Conservation (phyloP, 2,888 invertebrate species). For the Drosophila prolongata region DNA sequence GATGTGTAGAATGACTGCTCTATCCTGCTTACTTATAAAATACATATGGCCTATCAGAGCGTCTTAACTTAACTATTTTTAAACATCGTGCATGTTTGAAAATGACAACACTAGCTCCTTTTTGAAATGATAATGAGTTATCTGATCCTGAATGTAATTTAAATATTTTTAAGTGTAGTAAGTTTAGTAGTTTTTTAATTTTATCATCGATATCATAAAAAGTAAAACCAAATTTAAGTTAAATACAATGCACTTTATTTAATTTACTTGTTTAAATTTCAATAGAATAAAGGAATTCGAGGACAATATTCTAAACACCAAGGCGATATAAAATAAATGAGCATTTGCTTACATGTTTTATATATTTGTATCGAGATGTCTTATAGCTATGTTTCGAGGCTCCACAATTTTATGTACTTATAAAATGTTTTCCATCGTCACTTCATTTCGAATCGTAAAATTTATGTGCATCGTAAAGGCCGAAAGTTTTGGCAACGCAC, state of each 20-base stretch:
- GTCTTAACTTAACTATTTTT: background rate
- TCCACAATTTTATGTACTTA: background rate
- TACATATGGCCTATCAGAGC: too few species aligned
- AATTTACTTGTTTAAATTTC: too few species aligned
- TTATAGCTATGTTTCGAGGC: conserved; percentile 3
- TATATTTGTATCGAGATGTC: background rate
- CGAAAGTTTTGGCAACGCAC: conserved; percentile 61
- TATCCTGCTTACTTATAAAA: background rate
- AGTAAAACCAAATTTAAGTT: too few species aligned
- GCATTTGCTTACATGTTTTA: background rate
- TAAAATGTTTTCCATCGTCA: conserved; percentile 33
- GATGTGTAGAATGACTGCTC: too few species aligned
- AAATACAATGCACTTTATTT: too few species aligned
- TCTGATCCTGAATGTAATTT: too few species aligned
- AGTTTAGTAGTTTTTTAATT: too few species aligned
- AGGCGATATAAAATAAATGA: background rate
- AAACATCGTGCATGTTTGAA: background rate
- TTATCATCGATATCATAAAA: too few species aligned
- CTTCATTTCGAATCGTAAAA: conserved; percentile 53
- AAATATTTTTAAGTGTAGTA: too few species aligned
- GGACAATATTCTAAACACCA: too few species aligned
- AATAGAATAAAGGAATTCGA: too few species aligned
- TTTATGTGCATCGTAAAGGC: conserved; percentile 74
- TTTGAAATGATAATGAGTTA: too few species aligned
- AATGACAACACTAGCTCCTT: background rate